Percentiles rank a stretch among this genome's conserved stretches.
These are phyloP conservation scores for Alauda arvensis DNA, from an alignment of 2,797 vertebrate genomes.

Conservation along the genomic window DNA sequence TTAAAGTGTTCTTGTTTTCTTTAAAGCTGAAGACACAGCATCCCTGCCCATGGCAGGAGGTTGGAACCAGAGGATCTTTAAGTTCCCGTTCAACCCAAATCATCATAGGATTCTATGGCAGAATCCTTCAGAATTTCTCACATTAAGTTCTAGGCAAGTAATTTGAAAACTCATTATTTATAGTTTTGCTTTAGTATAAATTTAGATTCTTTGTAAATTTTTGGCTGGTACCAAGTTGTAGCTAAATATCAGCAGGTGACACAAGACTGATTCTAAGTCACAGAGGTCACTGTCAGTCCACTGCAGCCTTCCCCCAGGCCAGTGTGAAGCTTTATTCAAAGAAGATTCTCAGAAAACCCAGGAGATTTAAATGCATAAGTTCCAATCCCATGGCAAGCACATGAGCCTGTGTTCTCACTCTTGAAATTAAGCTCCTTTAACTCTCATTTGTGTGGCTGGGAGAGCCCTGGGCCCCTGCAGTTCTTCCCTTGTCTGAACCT, in stretches of 20 bases:
- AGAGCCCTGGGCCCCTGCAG: neutral
- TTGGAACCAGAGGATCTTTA: neutral
- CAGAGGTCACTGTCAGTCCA: neutral
- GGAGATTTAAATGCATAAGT: constrained; percentile 37
- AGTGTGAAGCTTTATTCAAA: neutral
- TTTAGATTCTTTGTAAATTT: neutral
- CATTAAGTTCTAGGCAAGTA: neutral
- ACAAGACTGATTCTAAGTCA: neutral
- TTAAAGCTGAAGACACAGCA: neutral
- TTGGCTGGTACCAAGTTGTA: neutral
- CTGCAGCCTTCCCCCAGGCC: neutral
- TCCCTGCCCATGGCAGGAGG: neutral
- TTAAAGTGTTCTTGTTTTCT: neutral
- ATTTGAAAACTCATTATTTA: neutral
- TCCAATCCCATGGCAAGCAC: constrained; percentile 1
- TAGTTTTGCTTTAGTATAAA: neutral
- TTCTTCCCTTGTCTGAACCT: neutral
- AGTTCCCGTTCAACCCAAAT: neutral
- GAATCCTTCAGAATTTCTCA: neutral
- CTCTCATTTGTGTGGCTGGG: neutral
- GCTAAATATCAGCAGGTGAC: neutral
- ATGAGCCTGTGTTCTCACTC: neutral
- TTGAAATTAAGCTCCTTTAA: constrained; percentile 7
- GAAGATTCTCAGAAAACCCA: neutral
- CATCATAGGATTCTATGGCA: neutral